Percentiles rank a stretch among this genome's conserved stretches.
These are phyloP conservation scores for Callorhinus ursinus DNA, from an alignment of 2,113 vertebrate species.

Conservation along the genomic window DNA sequence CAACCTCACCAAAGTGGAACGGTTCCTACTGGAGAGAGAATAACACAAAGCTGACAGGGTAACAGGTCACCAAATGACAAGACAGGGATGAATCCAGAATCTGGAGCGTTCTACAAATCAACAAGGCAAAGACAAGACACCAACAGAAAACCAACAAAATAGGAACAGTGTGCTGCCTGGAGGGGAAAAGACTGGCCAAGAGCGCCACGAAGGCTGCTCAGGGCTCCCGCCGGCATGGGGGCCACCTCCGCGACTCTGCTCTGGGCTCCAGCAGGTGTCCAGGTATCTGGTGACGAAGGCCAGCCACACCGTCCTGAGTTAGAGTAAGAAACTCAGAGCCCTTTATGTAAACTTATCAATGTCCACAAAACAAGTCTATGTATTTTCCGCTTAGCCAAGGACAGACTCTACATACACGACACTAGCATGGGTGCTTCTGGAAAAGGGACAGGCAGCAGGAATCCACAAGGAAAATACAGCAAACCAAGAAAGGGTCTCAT, in stretches of 20 bases:
- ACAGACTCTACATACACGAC: neutral
- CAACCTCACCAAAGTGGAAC: neutral
- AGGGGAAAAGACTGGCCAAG: neutral
- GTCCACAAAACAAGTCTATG: neutral
- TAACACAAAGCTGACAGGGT: neutral
- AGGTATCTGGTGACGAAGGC: neutral
- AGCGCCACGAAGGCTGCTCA: neutral
- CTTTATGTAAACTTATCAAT: neutral
- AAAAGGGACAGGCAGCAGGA: neutral
- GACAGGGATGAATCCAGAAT: neutral
- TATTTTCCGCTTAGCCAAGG: neutral
- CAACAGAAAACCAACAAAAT: neutral
- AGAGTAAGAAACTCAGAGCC: neutral
- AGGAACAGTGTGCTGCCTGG: too few species aligned
- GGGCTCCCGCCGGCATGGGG: neutral
- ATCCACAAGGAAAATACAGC: neutral
- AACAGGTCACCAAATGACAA: neutral
- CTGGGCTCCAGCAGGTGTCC: neutral
- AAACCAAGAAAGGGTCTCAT: neutral
- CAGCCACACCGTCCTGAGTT: neutral
- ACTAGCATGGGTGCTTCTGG: neutral
- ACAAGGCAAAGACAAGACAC: neutral
- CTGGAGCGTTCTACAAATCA: neutral
- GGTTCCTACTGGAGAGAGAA: neutral
- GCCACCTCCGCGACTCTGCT: rapidly evolving